Percentiles rank a stretch among this genome's conserved stretches.
Evolutionary conservation across 2,113 vertebrate species (phyloP).

Genomic region (Sinocyclocheilus anshuiensis): DNA sequence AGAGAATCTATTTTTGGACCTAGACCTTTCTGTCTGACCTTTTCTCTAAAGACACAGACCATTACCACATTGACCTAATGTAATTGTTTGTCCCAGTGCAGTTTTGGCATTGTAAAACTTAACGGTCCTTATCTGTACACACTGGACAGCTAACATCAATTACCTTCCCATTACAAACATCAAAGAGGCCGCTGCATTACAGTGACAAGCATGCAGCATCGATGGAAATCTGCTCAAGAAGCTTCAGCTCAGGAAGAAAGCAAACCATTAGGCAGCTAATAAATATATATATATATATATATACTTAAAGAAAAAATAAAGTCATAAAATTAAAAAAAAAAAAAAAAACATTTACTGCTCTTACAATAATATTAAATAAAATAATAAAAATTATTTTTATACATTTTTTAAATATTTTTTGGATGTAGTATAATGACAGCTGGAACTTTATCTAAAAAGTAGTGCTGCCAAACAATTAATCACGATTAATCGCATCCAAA

Average conservation of each 20-base stretch:
- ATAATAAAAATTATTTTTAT: background rate
- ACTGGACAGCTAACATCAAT: slow-evolving; percentile 45
- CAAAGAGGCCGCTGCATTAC: slow-evolving; percentile 10
- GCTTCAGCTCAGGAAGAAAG: background rate
- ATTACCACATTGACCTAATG: slow-evolving; percentile 37
- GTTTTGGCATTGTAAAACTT: slow-evolving; percentile 41
- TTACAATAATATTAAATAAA: background rate
- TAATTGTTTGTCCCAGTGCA: slow-evolving; percentile 33
- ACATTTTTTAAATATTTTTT: background rate
- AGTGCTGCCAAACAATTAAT: too few species aligned
- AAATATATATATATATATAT: background rate
- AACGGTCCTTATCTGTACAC: slow-evolving; percentile 44
- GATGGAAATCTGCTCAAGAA: background rate
- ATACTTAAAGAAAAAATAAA: background rate
- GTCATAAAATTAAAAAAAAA: background rate
- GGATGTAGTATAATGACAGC: background rate
- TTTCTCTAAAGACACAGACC: slow-evolving; percentile 30
- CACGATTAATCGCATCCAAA: too few species aligned
- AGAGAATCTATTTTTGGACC: slow-evolving; percentile 4
- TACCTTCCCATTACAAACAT: slow-evolving; percentile 37
- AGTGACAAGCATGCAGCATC: background rate
- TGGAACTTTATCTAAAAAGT: background rate
- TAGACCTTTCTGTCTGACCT: background rate
- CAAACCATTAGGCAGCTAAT: background rate
- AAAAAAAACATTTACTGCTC: background rate